These are phyloP conservation scores for Tachuris rubrigastra DNA, from an alignment of 2,113 vertebrate genomes.

Conservation along the genomic window DNA sequence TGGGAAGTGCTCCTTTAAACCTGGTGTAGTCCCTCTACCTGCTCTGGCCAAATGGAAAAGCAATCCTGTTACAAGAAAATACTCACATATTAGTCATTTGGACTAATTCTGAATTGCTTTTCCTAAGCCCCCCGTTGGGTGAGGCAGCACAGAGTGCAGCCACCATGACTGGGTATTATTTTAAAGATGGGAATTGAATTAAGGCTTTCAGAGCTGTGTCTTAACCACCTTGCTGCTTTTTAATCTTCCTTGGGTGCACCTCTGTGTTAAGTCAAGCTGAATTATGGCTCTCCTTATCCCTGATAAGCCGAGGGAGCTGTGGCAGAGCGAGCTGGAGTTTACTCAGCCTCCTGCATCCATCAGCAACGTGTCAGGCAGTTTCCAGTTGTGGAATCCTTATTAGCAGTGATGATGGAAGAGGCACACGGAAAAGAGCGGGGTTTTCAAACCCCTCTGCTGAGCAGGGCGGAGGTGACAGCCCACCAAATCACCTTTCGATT, in stretches of 20 bases:
- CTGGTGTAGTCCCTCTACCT: not conserved
- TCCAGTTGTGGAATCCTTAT: slow-evolving; percentile 22
- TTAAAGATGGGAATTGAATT: not conserved
- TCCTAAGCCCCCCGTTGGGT: not conserved
- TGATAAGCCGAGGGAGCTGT: not conserved
- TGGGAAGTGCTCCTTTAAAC: not conserved
- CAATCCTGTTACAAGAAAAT: not conserved
- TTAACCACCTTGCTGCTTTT: not conserved
- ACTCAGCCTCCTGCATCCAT: slow-evolving; percentile 13
- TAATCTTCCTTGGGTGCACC: not conserved
- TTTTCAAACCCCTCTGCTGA: not conserved
- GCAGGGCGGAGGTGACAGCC: not conserved
- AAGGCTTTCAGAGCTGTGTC: not conserved
- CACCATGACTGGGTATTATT: not conserved
- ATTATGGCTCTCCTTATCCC: not conserved
- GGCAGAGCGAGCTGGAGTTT: slow-evolving; percentile 9
- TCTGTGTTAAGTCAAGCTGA: not conserved
- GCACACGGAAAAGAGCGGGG: not conserved
- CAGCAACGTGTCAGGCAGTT: slow-evolving; percentile 20
- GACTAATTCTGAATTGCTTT: not conserved
- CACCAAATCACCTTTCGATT: slow-evolving; percentile 59
- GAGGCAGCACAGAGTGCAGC: not conserved
- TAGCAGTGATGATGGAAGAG: slow-evolving; percentile 33
- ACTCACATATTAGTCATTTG: not conserved
- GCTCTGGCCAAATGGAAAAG: not conserved